Evolutionary conservation across 2,888 invertebrate genomes (phyloP), one percentile per base, ranked within the genome.

Genomic region (Blera fallax): DNA sequence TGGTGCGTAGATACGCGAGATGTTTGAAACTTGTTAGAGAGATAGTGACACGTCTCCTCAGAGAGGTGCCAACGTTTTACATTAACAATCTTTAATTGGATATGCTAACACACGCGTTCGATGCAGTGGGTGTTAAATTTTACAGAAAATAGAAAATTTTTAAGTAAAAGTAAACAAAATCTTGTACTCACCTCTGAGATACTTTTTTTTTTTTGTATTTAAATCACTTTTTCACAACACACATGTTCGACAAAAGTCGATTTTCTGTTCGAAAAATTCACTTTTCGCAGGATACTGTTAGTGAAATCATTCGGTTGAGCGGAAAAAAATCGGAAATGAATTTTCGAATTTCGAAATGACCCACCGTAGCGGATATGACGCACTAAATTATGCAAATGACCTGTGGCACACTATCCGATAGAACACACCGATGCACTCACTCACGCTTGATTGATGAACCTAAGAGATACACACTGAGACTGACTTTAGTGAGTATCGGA

Each of bases 371-470:
- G 85, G 85, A 85, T 72, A 77, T 85, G 85, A 85, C 85, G 81
- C 81, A 80, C 81, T 72, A 54, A 54, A 76, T 77, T 85, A 85
- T 81, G 85, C 85, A 77, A 85, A 85, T 76, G 70, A 80, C 58
- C 69, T 69, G 48, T 21, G 58, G 32, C 40, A 54, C 50, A 52
- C 45, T 34, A 73, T 56, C 45, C 73, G 48, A 56, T 14, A 48
- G 10, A 18, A 65, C 67, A 73, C 67, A 54, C 77, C 85, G 81
- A 80, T 85, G 76, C 85, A 85, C 85, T 85, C 81, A 77, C 85
- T 85, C 76, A 85, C 85, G 85, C 85, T 85, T 85, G 72, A 85
- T 85, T 85, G 85, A 85, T 72, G 70, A 85, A 85, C 80, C 80
- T 72, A 72, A 81, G 81, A 85, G 85, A 85, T 77, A 81, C 81